Percentiles rank a stretch among this genome's conserved stretches.
These are phyloP conservation scores for Chascanopsetta lugubris DNA, from an alignment of 2,113 vertebrate species.

Conservation along the genomic window DNA sequence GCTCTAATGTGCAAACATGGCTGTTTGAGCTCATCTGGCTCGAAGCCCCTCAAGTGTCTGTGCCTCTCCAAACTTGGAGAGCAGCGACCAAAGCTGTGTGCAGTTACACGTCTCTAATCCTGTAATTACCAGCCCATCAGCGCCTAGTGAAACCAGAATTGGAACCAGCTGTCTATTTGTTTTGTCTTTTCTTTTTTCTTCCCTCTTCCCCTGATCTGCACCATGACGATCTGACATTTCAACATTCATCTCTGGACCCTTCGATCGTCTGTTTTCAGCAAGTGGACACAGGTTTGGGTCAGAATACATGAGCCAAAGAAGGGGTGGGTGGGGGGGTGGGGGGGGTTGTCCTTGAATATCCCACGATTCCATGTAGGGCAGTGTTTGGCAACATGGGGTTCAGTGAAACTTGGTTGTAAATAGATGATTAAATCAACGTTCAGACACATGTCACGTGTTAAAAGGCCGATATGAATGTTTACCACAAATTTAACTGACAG, in stretches of 20 bases:
- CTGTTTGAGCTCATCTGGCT: constrained; percentile 64
- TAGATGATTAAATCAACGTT: constrained; percentile 25
- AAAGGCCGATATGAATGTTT: constrained; percentile 27
- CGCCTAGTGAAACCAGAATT: constrained; percentile 81
- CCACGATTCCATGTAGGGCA: constrained; percentile 40
- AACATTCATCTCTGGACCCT: constrained; percentile 67
- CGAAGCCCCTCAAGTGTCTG: constrained; percentile 43
- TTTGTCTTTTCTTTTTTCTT: constrained; percentile 55
- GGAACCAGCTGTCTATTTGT: constrained; percentile 80
- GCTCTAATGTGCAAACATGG: constrained; percentile 71
- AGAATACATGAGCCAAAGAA: constrained; percentile 50
- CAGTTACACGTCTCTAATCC: constrained; percentile 80
- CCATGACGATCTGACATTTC: constrained; percentile 74
- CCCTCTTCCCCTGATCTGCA: constrained; percentile 58
- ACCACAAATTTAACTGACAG: constrained; percentile 31
- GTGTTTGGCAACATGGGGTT: constrained; percentile 31
- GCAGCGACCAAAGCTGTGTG: constrained; percentile 72
- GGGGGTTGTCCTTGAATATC: constrained; percentile 36
- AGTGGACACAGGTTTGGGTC: constrained; percentile 36
- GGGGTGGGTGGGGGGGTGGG: not conserved
- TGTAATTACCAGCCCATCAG: constrained; percentile 82
- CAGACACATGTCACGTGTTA: constrained; percentile 10
- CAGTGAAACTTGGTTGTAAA: constrained; percentile 33
- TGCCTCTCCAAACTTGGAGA: constrained; percentile 66
- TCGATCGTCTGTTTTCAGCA: constrained; percentile 40